Evolutionary conservation across 2,113 vertebrate species (phyloP).

Genomic region (Stegastes partitus): DNA sequence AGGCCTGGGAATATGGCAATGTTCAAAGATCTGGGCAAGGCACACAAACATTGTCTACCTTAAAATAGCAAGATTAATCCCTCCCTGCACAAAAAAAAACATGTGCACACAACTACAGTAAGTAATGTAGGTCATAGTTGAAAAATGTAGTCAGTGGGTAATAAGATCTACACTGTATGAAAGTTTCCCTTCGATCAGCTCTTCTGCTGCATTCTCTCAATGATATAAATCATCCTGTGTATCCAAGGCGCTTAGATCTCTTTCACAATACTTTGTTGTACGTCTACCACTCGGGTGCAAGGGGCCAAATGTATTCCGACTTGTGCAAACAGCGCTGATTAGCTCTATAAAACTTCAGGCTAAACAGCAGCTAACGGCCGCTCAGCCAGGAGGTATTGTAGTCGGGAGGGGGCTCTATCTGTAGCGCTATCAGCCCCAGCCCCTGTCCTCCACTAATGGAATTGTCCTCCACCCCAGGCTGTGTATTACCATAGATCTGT

Average conservation of each 20-base stretch:
- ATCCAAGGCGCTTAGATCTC: constrained; percentile 21
- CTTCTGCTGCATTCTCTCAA: constrained; percentile 3
- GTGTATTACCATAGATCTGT: constrained; percentile 84
- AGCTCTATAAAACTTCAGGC: constrained; percentile 65
- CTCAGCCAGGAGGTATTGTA: constrained; percentile 67
- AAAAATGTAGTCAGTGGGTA: background rate
- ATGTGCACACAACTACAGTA: background rate
- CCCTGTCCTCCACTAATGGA: constrained; percentile 84
- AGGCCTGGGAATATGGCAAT: background rate
- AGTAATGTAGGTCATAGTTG: background rate
- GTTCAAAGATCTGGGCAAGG: background rate
- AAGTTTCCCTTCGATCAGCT: constrained; percentile 10
- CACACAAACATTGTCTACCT: background rate
- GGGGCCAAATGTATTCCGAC: constrained; percentile 57
- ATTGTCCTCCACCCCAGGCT: constrained; percentile 81
- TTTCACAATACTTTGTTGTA: constrained; percentile 23
- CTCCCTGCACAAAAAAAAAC: background rate
- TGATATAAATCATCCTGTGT: constrained; percentile 11
- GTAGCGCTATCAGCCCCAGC: constrained; percentile 72
- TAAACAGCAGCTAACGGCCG: constrained; percentile 60
- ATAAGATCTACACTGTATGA: background rate
- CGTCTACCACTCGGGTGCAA: constrained; percentile 33
- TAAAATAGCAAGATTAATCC: background rate
- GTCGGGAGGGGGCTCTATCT: constrained; percentile 74
- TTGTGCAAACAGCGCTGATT: constrained; percentile 71